Evolutionary conservation across 2,888 invertebrate species (phyloP).

Genomic region (Neuroscelio doddi): DNA sequence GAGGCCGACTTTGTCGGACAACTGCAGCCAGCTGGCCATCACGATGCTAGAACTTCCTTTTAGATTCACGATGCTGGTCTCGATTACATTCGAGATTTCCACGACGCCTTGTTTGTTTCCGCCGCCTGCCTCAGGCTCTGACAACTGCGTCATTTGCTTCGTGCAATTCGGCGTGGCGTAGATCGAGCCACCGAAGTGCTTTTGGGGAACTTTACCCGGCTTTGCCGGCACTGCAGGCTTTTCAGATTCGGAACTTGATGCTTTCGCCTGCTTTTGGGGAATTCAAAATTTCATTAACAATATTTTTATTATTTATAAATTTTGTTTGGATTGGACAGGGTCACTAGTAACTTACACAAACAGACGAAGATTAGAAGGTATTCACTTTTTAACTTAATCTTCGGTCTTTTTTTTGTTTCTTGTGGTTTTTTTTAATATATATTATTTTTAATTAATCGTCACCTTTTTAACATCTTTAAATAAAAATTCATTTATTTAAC

Average conservation of each 20-base stretch:
- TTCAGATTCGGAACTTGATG: slow-evolving; percentile 74
- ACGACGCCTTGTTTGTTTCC: slow-evolving; percentile 74
- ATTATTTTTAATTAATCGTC: too few relatives aligned
- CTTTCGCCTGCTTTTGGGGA: too few relatives aligned
- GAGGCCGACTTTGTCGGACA: slow-evolving; percentile 86
- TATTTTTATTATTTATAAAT: too few relatives aligned
- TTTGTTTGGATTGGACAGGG: too few relatives aligned
- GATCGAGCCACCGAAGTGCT: slow-evolving; percentile 76
- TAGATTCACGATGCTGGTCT: slow-evolving; percentile 77
- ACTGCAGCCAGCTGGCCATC: slow-evolving; percentile 83
- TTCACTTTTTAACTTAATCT: too few relatives aligned
- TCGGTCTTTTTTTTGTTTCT: too few relatives aligned
- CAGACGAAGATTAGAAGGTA: too few relatives aligned
- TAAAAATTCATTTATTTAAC: too few relatives aligned
- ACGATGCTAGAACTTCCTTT: slow-evolving; percentile 74
- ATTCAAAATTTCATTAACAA: too few relatives aligned
- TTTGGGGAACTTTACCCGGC: slow-evolving; percentile 71
- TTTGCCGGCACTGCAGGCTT: slow-evolving; percentile 75
- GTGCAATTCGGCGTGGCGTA: slow-evolving; percentile 83
- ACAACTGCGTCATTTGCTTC: slow-evolving; percentile 39
- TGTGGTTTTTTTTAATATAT: too few relatives aligned
- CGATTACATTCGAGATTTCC: slow-evolving; percentile 79
- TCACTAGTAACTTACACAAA: too few relatives aligned
- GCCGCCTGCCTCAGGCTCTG: slow-evolving; percentile 43
- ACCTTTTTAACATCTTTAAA: too few relatives aligned